Base-by-base conservation (phyloP, 2,888 invertebrate genomes). In the Mythimna albipuncta region DNA sequence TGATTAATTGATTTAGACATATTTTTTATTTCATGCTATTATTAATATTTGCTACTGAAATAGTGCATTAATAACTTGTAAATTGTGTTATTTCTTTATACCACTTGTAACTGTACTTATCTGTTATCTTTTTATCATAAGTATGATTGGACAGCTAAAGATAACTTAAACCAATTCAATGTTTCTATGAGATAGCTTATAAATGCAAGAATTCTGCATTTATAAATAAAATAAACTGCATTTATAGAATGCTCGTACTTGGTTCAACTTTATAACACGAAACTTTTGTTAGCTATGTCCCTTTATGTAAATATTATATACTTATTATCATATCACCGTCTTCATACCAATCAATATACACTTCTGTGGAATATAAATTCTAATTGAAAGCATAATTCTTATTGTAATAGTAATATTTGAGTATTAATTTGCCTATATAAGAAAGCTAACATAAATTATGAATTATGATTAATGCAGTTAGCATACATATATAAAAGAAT, bases 111-210 rank as follows among this genome's bases (percentile, higher is more conserved):
- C n/a, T 72, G 35, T 50, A 26, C 61, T 50, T 72, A 72, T 64
- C 55, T 65, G 61, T 52, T 79, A 80, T 80, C 61, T 62, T 59
- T 74, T 79, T 80, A 38, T 77, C 58, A 54, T 61, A 52, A 62
- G 75, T 74, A n/a, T 80, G 50, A 44, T 61, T 75, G 32, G n/a
- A 66, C 50, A 57, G 44, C 38, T 32, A 47, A 54, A 70, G 70
- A 69, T 75, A 74, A 61, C 47, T 54, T 77, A 61, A 69, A 70
- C 58, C 77, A 54, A 77, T 54, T 59, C 10, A 77, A 77, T n/a
- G 32, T 77, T 70, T 61, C 32, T 69, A 0, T 55, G 54, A 10
- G 47, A 47, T 19, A 47, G 10, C 57, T 32, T 54, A 6, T 44
- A 52, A 58, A 38, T 59, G 32, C 32, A 47, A 54, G 38, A 11